Conservation (phyloP, 2,113 vertebrate species). For the Platichthys stellatus region DNA sequence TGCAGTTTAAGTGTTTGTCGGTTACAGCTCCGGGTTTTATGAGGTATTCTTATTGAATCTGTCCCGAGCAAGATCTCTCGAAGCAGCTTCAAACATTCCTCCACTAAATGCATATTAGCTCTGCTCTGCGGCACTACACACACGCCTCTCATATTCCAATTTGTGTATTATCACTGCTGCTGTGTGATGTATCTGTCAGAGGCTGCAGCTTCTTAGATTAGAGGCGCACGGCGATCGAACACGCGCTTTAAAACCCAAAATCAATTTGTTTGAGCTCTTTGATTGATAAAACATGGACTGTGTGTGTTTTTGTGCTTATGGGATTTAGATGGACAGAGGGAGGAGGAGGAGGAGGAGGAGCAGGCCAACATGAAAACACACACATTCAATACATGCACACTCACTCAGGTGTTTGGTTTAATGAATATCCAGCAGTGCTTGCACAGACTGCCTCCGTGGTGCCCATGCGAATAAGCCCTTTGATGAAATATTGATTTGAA, state of each 20-base stretch:
- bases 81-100: constrained; percentile 13
- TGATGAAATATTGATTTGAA: constrained; percentile 38
- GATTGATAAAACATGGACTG: constrained; percentile 47
- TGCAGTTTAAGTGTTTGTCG: constrained; percentile 52
- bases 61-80: constrained; percentile 25
- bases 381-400: constrained; percentile 15
- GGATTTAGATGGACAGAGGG: constrained; percentile 32
- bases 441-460: constrained; percentile 16
- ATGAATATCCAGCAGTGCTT: constrained; percentile 24
- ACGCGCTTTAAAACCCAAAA: constrained; percentile 52
- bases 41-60: constrained; percentile 5
- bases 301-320: constrained; percentile 48
- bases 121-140: background rate
- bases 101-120: constrained; percentile 31
- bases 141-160: background rate
- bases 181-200: constrained; percentile 7
- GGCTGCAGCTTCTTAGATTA: constrained; percentile 39
- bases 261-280: constrained; percentile 62
- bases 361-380: background rate
- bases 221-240: constrained; percentile 37
- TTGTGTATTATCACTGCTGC: background rate
- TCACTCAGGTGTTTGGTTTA: constrained; percentile 29
- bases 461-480: constrained; percentile 7
- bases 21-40: background rate
- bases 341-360: background rate